Evolutionary conservation across 1,140 invertebrate genomes (phyloP).

Genomic region (Campoletis sonorensis): DNA sequence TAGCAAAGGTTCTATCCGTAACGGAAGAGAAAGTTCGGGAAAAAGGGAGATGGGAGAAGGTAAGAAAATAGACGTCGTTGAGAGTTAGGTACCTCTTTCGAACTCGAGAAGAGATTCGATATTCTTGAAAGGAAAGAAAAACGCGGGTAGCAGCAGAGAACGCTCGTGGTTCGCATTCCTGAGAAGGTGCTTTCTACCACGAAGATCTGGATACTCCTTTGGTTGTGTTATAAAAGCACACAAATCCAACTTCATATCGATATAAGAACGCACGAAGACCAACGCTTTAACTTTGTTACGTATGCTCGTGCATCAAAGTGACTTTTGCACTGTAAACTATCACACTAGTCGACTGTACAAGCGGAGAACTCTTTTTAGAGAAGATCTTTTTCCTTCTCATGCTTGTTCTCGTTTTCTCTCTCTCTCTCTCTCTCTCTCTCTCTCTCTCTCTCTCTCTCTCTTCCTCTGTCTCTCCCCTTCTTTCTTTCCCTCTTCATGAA

Average conservation of each 20-base stretch:
- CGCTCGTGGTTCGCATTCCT: conserved; percentile 22
- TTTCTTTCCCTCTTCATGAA: no score
- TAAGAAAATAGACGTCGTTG: neutral
- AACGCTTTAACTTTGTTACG: conserved; percentile 34
- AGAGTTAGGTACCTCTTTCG: neutral
- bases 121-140: conserved; percentile 16
- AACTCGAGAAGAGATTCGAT: conserved; percentile 12
- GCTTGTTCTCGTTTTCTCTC: neutral
- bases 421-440: neutral
- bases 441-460: neutral
- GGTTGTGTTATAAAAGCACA: neutral
- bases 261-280: neutral
- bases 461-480: no score
- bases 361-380: neutral
- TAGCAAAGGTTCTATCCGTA: conserved; percentile 1
- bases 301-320: conserved; percentile 42
- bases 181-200: conserved; percentile 9
- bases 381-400: neutral
- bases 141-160: neutral
- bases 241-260: neutral
- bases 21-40: neutral
- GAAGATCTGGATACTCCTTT: neutral
- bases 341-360: neutral
- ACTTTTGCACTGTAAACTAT: conserved; percentile 25
- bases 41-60: neutral